Conservation (phyloP, 2,888 invertebrate genomes). For the Xanthia togata region DNA sequence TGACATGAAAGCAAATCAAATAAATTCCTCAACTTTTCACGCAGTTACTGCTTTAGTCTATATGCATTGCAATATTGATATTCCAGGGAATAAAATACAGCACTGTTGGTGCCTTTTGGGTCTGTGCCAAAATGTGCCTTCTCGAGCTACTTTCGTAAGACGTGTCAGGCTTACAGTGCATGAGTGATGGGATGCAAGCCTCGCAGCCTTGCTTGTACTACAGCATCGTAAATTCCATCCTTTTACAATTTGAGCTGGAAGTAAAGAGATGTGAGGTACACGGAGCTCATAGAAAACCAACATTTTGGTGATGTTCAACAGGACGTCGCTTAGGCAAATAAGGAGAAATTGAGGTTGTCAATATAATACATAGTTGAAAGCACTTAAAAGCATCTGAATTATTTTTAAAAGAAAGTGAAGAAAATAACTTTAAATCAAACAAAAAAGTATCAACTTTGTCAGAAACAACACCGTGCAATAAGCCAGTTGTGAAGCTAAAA, state of each 20-base stretch:
- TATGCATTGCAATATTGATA: constrained; percentile 42
- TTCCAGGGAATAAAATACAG: constrained; percentile 33
- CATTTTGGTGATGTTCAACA: background rate
- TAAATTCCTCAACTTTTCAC: constrained; percentile 16
- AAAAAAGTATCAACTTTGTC: background rate
- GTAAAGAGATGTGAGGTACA: background rate
- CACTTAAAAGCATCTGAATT: background rate
- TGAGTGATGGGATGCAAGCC: constrained; percentile 56
- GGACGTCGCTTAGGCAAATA: background rate
- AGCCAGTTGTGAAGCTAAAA: constrained; percentile 38
- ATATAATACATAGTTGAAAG: background rate
- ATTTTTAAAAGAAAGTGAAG: background rate
- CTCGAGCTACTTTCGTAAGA: constrained; percentile 46
- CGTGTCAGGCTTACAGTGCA: constrained; percentile 52
- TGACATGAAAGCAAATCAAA: background rate
- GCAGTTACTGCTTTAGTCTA: constrained; percentile 17
- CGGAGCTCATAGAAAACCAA: background rate
- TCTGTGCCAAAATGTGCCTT: constrained; percentile 52
- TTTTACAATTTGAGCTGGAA: constrained; percentile 16
- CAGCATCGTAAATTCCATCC: constrained; percentile 9
- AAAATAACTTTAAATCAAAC: background rate
- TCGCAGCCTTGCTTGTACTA: constrained; percentile 15
- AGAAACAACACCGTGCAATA: constrained; percentile 23
- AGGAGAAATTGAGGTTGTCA: background rate
- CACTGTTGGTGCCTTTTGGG: constrained; percentile 50